Conservation (phyloP, 2,113 vertebrate genomes). For the Hippocampus barbouri region DNA sequence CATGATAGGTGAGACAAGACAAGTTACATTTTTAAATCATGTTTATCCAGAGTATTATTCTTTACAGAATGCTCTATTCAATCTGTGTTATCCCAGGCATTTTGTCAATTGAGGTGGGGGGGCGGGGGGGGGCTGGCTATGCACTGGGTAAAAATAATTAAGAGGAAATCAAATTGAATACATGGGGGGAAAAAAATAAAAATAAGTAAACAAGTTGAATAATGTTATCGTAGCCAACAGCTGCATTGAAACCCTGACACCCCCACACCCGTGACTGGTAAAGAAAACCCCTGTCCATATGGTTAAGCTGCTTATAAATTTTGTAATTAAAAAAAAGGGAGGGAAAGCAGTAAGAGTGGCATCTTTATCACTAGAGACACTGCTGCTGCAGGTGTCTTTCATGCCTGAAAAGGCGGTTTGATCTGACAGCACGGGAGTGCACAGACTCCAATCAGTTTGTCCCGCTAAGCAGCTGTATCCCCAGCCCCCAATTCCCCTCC, state of each 20-base stretch:
- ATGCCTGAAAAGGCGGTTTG: slow-evolving; percentile 61
- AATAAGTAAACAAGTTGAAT: slow-evolving; percentile 41
- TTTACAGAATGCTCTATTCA: neutral
- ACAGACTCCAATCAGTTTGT: slow-evolving; percentile 52
- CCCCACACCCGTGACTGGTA: slow-evolving; percentile 52
- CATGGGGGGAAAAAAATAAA: slow-evolving; percentile 7
- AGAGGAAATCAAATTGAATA: slow-evolving; percentile 40
- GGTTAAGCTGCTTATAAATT: slow-evolving; percentile 72
- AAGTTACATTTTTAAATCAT: neutral
- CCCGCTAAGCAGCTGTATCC: slow-evolving; percentile 36
- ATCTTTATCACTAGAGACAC: slow-evolving; percentile 67
- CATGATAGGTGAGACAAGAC: neutral
- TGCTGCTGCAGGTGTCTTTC: slow-evolving; percentile 70
- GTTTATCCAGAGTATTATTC: neutral
- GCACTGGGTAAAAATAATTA: slow-evolving; percentile 62
- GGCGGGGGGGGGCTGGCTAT: slow-evolving; percentile 24
- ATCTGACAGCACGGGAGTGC: slow-evolving; percentile 57
- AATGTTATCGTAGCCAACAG: slow-evolving; percentile 71
- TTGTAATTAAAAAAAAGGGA: slow-evolving; percentile 70
- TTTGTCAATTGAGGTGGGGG: neutral
- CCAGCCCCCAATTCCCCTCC: neutral
- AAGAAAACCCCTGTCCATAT: slow-evolving; percentile 58
- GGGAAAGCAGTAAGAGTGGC: slow-evolving; percentile 53
- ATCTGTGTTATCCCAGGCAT: neutral
- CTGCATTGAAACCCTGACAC: slow-evolving; percentile 57